These are phyloP conservation scores for Oscheius sp. DNA, from an alignment of 2,888 invertebrate species.

Conservation along the genomic window DNA sequence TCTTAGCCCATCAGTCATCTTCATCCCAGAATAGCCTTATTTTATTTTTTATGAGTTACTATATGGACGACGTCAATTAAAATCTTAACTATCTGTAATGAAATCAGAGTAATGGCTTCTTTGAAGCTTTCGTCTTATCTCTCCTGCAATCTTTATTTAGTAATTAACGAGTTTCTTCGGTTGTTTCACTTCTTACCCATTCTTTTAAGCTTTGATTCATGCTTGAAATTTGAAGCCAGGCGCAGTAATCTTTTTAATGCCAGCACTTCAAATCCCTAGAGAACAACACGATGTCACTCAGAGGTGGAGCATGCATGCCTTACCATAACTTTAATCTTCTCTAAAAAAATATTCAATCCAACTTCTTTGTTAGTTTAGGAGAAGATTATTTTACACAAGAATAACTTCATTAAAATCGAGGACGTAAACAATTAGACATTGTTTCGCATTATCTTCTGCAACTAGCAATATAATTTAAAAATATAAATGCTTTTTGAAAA, in stretches of 20 bases:
- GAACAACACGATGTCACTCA: conserved; percentile 29
- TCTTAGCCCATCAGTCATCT: not conserved
- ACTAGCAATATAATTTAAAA: too few relatives aligned
- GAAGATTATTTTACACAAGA: too few relatives aligned
- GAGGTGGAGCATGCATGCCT: conserved; percentile 19
- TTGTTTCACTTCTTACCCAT: not conserved
- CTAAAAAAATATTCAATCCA: not conserved
- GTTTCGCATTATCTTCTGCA: too few relatives aligned
- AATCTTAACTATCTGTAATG: not conserved
- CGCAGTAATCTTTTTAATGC: conserved; percentile 29
- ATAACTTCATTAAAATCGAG: too few relatives aligned
- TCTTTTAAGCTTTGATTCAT: conserved; percentile 12
- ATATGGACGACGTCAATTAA: too few relatives aligned
- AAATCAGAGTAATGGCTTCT: not conserved
- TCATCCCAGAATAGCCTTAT: not conserved
- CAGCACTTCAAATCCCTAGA: conserved; percentile 21
- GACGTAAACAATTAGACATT: too few relatives aligned
- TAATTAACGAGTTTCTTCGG: not conserved
- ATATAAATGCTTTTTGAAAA: too few relatives aligned
- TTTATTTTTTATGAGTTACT: not conserved
- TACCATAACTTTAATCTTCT: conserved; percentile 5
- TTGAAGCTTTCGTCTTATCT: not conserved
- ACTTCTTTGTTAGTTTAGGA: too few relatives aligned
- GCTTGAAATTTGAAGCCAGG: not conserved
- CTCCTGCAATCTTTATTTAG: too few relatives aligned